Evolutionary conservation across 2,888 invertebrate genomes (phyloP).

Genomic region (Drosophila neotestacea): DNA sequence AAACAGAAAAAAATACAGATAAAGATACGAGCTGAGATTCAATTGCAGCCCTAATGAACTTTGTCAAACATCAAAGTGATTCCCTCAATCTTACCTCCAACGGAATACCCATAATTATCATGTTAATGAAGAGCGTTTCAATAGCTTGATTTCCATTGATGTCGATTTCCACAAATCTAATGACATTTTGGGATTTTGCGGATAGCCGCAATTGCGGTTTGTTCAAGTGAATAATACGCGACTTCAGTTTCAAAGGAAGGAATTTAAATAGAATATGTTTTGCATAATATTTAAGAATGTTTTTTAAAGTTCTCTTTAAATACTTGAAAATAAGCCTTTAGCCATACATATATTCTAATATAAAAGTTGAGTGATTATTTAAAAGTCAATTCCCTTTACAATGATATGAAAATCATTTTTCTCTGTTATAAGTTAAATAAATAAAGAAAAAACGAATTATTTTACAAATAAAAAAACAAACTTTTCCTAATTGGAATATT

Average conservation of each 20-base stretch:
- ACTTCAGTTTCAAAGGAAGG: neutral
- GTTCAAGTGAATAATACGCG: conserved; percentile 34
- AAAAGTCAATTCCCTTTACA: too few relatives aligned
- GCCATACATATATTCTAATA: too few relatives aligned
- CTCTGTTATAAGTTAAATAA: too few relatives aligned
- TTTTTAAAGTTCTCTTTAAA: too few relatives aligned
- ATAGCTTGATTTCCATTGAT: conserved; percentile 53
- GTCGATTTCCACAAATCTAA: conserved; percentile 34
- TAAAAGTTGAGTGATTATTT: too few relatives aligned
- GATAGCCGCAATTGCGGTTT: conserved; percentile 33
- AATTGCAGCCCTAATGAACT: conserved; percentile 50
- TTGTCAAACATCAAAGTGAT: conserved; percentile 46
- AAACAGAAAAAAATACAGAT: conserved; percentile 14
- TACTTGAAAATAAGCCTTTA: too few relatives aligned
- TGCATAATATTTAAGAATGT: neutral
- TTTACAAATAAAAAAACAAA: too few relatives aligned
- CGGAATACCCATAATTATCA: conserved; percentile 23
- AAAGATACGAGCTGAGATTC: conserved; percentile 27
- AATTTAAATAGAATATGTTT: neutral
- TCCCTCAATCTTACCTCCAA: neutral
- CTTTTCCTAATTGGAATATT: too few relatives aligned
- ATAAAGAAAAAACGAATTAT: too few relatives aligned
- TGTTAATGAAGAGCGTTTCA: conserved; percentile 51
- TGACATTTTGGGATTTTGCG: conserved; percentile 16
- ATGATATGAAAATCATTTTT: too few relatives aligned